Percentiles rank a stretch among this genome's conserved stretches.
Conservation (phyloP, 2,797 vertebrate species). For the Malurus splendens region DNA sequence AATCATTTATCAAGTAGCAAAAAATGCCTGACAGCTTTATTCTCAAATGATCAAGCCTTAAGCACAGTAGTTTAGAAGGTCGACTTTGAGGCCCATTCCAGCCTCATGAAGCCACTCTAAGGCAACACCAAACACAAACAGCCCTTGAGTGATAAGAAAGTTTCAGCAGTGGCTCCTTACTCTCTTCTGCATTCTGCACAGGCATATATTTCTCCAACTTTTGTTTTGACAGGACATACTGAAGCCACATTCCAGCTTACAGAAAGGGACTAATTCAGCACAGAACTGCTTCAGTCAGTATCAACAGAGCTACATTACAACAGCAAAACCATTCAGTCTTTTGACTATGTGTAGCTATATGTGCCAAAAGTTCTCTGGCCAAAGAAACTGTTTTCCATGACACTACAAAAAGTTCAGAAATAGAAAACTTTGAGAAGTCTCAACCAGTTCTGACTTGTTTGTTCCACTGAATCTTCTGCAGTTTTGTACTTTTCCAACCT, state of each 20-base stretch:
- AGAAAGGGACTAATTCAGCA: neutral
- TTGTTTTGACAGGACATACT: neutral
- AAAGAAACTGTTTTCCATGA: neutral
- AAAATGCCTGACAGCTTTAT: neutral
- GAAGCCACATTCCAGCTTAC: neutral
- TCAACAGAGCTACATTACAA: neutral
- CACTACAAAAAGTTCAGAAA: neutral
- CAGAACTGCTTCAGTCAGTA: neutral
- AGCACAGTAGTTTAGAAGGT: neutral
- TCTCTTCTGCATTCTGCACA: neutral
- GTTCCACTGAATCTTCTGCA: neutral
- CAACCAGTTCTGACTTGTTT: neutral
- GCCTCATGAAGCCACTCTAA: neutral
- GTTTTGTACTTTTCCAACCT: neutral
- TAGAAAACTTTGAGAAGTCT: neutral
- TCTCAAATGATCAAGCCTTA: neutral
- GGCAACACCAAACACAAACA: neutral
- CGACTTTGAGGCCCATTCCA: neutral
- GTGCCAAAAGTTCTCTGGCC: neutral
- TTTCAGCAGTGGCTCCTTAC: neutral
- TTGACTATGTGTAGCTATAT: neutral
- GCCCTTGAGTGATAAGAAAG: neutral
- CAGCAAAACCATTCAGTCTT: neutral
- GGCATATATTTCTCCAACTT: neutral
- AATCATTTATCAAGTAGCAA: neutral